Conservation (phyloP, 2,888 invertebrate genomes). For the Galeruca laticollis region DNA sequence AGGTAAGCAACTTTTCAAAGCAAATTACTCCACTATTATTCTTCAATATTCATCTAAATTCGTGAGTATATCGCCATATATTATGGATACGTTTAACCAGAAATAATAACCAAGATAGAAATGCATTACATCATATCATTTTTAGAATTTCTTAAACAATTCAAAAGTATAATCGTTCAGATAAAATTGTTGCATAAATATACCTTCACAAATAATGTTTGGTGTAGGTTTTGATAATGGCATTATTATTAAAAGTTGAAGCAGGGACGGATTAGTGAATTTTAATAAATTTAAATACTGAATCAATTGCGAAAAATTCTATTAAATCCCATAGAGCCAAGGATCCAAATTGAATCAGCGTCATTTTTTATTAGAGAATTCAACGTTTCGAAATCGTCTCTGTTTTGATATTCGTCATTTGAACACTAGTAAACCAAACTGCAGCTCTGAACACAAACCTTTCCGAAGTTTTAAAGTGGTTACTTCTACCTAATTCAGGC, state of each 20-base stretch:
- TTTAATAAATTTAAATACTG: too few relatives aligned
- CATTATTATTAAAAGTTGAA: not conserved
- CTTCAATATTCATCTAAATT: constrained; percentile 1
- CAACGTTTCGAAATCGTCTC: too few relatives aligned
- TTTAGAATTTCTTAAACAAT: not conserved
- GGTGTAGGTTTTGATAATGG: constrained; percentile 12
- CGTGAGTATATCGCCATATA: constrained; percentile 12
- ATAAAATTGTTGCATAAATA: constrained; percentile 1
- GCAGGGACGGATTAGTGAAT: not conserved
- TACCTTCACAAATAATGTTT: constrained; percentile 23
- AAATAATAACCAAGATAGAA: not conserved
- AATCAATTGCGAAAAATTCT: too few relatives aligned
- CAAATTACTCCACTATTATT: not conserved
- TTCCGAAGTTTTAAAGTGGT: too few relatives aligned
- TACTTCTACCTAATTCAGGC: too few relatives aligned
- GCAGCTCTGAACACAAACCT: too few relatives aligned
- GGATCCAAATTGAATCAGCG: too few relatives aligned
- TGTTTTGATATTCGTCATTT: too few relatives aligned
- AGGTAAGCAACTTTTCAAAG: constrained; percentile 11
- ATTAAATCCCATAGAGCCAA: too few relatives aligned
- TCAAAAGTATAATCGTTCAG: not conserved
- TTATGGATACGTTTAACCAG: not conserved
- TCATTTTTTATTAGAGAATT: too few relatives aligned
- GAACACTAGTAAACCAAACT: too few relatives aligned
- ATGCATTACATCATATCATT: not conserved